Base-by-base conservation (phyloP, 2,113 vertebrate species). In the Cyrtonyx montezumae region DNA sequence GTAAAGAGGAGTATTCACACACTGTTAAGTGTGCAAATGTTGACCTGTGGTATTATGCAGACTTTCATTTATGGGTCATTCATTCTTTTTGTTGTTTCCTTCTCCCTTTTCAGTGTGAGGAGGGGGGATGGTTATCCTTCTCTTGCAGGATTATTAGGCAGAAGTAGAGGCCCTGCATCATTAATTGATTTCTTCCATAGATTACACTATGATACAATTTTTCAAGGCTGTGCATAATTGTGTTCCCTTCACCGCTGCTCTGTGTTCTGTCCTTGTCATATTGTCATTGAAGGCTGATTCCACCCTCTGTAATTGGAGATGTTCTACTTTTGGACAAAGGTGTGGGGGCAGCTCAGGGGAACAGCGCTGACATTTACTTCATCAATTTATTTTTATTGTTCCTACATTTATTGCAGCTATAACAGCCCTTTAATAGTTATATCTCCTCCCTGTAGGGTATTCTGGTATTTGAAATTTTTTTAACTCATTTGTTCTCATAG, bases 371-470 rank as follows among this genome's bases (percentile, higher is more conserved):
- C 98, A 98, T 98, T 98, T 98, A 98, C 98, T 98, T 98, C 98
- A 98, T 98, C 98, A 98, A 98, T 98, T 98, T 98, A 98, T 98
- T 98, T 98, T 98, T 98, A 98, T 98, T 98, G 98, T 98, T 98
- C 98, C 97, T 98, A 98, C 98, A 98, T 98, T 98, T 98, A 98
- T 98, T 98, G 98, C 98, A 96, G 98, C 97, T 98, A 98, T 98
- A 98, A 98, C 98, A 98, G 98, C 97, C 98, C 98, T 98, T 98
- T 98, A 98, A 98, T 98, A 98, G 98, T 98, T 98, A 98, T 98
- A 98, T 98, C 98, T 98, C 98, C 98, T 98, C 98, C 98, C 98
- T 98, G 98, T 98, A 98, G 98, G 98, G 98, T 98, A 98, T 98
- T 98, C 98, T 98, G 98, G 98, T 98, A 98, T 98, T 98, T 98